These are phyloP conservation scores for Chymomyza amoena DNA, from an alignment of 2,888 invertebrate genomes.

Conservation along the genomic window DNA sequence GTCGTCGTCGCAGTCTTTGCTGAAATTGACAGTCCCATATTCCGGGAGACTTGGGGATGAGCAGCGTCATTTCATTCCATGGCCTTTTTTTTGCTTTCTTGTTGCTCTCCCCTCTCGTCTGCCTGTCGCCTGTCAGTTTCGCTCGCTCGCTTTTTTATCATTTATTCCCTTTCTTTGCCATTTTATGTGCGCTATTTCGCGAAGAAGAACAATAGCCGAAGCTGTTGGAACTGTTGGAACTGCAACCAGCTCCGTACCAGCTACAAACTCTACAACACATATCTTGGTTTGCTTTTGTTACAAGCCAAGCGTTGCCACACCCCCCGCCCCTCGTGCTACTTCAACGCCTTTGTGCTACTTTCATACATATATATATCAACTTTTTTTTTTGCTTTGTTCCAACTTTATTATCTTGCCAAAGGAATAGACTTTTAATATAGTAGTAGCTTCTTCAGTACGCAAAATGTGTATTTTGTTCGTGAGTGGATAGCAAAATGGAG, in stretches of 20 bases:
- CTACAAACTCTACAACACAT: conserved; percentile 10
- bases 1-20: conserved; percentile 30
- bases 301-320: conserved; percentile 23
- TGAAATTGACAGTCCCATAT: conserved; percentile 65
- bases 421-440: conserved; percentile 71
- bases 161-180: conserved; percentile 7
- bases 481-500: conserved; percentile 22
- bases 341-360: neutral
- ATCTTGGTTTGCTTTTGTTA: conserved; percentile 55
- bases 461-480: conserved; percentile 34
- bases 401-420: conserved; percentile 70
- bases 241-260: conserved; percentile 9
- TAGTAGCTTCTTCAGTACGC: conserved; percentile 31
- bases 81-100: conserved; percentile 22
- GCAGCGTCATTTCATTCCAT: conserved; percentile 50
- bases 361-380: neutral
- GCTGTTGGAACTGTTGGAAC: conserved; percentile 38
- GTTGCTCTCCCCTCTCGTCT: conserved; percentile 25
- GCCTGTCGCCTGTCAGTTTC: conserved; percentile 67
- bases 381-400: conserved; percentile 28
- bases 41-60: conserved; percentile 39
- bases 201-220: conserved; percentile 65
- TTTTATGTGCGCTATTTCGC: conserved; percentile 59
- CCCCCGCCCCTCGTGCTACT: neutral
- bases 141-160: conserved; percentile 35